Conservation (phyloP, 2,113 vertebrate genomes). For the Excalfactoria chinensis region DNA sequence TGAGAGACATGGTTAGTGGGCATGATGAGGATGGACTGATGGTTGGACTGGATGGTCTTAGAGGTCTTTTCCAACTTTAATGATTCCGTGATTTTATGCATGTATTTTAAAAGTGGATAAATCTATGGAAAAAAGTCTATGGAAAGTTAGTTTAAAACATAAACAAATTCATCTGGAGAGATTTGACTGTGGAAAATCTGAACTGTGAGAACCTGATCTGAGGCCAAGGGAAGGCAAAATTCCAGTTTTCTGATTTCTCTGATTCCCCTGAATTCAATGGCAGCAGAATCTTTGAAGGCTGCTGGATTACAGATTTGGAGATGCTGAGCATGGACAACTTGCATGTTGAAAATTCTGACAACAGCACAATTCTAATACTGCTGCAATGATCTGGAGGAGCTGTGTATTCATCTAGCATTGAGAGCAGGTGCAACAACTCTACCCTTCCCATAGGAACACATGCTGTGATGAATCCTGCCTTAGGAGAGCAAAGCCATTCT, state of each 20-base stretch:
- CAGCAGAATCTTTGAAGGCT: not conserved
- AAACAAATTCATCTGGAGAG: not conserved
- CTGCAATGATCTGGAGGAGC: not conserved
- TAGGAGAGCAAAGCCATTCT: not conserved
- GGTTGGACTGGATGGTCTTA: too few relatives aligned
- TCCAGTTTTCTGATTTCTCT: not conserved
- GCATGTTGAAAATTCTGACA: not conserved
- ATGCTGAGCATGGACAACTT: fast-evolving
- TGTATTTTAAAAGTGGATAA: not conserved
- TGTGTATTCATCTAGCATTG: fast-evolving
- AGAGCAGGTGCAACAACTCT: not conserved
- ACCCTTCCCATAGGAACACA: not conserved
- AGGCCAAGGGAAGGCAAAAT: not conserved
- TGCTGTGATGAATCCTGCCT: fast-evolving
- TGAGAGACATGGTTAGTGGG: too few relatives aligned
- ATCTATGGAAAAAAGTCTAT: not conserved
- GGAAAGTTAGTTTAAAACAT: not conserved
- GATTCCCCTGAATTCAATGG: not conserved
- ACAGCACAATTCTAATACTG: fast-evolving
- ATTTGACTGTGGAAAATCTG: not conserved
- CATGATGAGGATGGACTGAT: too few relatives aligned
- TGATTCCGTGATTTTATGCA: not conserved
- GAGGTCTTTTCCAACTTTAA: too few relatives aligned
- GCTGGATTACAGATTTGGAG: not conserved
- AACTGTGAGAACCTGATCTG: not conserved